phyloP scores from a whole-genome alignment of 2,797 vertebrate species.

The Pseudochirops cupreus region DNA sequence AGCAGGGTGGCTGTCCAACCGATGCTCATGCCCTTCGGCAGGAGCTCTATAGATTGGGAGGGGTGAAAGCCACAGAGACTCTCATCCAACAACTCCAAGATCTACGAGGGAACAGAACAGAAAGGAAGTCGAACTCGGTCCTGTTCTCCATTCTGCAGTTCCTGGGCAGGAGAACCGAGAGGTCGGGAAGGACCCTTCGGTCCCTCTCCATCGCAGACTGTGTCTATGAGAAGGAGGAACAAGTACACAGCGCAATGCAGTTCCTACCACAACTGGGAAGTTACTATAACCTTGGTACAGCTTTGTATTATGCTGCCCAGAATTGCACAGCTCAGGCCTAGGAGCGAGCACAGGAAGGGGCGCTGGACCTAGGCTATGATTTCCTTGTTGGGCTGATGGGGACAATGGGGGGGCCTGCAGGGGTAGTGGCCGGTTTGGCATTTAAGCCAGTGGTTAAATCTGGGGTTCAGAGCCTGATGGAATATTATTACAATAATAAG shows the following conservation, averaged over 20 bases:
- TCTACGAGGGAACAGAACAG: conserved; percentile 49
- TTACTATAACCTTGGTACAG: conserved; percentile 92
- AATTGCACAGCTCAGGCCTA: conserved; percentile 89
- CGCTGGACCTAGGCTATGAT: conserved; percentile 91
- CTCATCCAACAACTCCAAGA: conserved; percentile 85
- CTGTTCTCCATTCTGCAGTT: conserved; percentile 88
- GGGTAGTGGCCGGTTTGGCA: conserved; percentile 85
- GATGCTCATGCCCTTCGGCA: conserved; percentile 83
- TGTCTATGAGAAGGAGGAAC: conserved; percentile 84
- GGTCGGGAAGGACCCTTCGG: neutral
- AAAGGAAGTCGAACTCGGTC: conserved; percentile 72
- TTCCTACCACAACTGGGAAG: conserved; percentile 91
- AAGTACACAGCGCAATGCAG: conserved; percentile 85
- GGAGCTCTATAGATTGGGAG: conserved; percentile 84
- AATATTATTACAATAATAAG: conserved; percentile 84
- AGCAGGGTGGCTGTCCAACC: conserved; percentile 84
- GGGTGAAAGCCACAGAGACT: conserved; percentile 80
- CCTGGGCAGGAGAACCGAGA: conserved; percentile 73
- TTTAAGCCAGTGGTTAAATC: conserved; percentile 90
- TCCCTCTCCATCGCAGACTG: conserved; percentile 76
- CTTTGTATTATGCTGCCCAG: conserved; percentile 91
- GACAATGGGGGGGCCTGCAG: conserved; percentile 80
- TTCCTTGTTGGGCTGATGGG: conserved; percentile 87
- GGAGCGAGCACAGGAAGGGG: conserved; percentile 88
- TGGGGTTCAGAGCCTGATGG: conserved; percentile 87